Base-by-base conservation (phyloP, 2,113 vertebrate species). In the Rhinogobius similis region DNA sequence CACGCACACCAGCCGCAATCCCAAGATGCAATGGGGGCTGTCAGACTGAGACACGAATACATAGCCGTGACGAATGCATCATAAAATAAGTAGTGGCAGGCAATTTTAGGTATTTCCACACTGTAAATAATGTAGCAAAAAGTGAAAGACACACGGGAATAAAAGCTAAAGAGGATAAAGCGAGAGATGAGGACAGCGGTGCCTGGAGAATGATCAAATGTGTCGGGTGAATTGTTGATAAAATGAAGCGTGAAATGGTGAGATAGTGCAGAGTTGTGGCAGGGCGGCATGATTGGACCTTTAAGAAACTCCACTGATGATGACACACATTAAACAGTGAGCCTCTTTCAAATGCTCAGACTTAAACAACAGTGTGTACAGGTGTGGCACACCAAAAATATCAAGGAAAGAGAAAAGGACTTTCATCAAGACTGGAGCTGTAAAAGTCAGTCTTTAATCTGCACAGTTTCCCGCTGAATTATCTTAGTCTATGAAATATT, bases 11-110 rank as follows among this genome's bases (percentile, higher is more conserved):
- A 50, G 61, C 65, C 44, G 65, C 67, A 67, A 85, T 84, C 86
- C 88, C 82, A 83, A 62, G 71, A 88, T 87, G 78, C 88, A 90
- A 50, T 39, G 73, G 81, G 32, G 82, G 76, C 85, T 85, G 85
- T 80, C 78, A 83, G 78, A 81, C 72, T 68, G 58, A 77, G 78
- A 86, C 75, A 74, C 72, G 88, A 88, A 89, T 86, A 85, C 75
- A 69, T 82, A 82, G 67, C 87, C 86, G 85, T 91, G 88, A 92
- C 83, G 39, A 92, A 92, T 91, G 89, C 86, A 84, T 90, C 77
- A 79, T 82, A 86, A 88, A 86, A 89, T 88, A 90, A 89, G 85
- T 76, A 84, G 79, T 88, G 88, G 83, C 90, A 90, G 89, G 82
- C 88, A 90, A 92, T 90, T 88, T 91, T 78, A 85, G 82, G 82